Percentiles rank a stretch among this genome's conserved stretches.
Evolutionary conservation across 2,797 vertebrate species (phyloP).

Genomic region (Microcaecilia unicolor): DNA sequence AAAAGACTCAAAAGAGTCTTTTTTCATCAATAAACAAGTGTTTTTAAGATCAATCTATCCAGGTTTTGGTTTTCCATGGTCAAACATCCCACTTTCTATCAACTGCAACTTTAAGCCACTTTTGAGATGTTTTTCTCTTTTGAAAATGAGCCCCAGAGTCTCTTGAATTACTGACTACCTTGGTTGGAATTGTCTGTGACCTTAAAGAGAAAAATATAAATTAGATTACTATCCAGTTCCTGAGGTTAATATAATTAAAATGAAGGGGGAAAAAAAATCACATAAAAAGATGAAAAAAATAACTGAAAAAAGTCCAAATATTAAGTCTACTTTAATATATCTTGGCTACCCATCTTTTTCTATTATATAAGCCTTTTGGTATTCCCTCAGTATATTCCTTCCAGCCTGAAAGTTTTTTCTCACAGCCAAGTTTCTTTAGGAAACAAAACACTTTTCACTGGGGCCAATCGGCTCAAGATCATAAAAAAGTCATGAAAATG

Average conservation of each 20-base stretch:
- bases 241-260: neutral
- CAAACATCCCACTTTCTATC: too few relatives aligned
- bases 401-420: constrained; percentile 18
- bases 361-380: constrained; percentile 33
- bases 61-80: too few relatives aligned
- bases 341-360: constrained; percentile 12
- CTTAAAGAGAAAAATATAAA: constrained; percentile 5
- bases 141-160: too few relatives aligned
- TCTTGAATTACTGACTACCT: constrained; percentile 5
- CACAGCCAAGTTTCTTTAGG: constrained; percentile 36
- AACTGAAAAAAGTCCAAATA: constrained; percentile 12
- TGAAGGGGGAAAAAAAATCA: neutral
- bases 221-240: neutral
- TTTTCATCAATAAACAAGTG: too few relatives aligned
- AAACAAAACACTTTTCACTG: constrained; percentile 45
- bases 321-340: constrained; percentile 18
- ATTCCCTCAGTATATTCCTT: constrained; percentile 28
- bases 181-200: constrained; percentile 2
- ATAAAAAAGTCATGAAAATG: constrained; percentile 26
- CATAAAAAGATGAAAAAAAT: neutral
- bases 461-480: constrained; percentile 38
- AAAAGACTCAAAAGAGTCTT: too few relatives aligned
- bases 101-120: too few relatives aligned
- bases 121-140: too few relatives aligned
- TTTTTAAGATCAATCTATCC: too few relatives aligned